These are phyloP conservation scores for Takifugu bimaculatus DNA, from an alignment of 2,113 vertebrate genomes.

Conservation along the genomic window DNA sequence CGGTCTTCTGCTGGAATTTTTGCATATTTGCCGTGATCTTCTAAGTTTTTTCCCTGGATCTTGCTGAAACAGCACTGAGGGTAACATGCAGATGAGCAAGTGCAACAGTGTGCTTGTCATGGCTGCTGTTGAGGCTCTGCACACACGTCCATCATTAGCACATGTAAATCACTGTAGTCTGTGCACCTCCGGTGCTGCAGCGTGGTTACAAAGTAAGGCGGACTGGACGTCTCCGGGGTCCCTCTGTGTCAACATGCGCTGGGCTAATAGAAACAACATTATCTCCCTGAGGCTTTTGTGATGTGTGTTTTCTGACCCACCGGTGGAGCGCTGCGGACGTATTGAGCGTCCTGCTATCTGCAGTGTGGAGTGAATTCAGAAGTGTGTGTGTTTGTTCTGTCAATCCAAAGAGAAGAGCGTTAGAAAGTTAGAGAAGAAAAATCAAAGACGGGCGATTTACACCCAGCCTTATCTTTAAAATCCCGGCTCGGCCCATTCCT, in stretches of 20 bases:
- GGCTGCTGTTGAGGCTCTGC: neutral
- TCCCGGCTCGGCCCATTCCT: too few species aligned
- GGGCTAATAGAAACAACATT: conserved; percentile 8
- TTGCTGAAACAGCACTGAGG: too few species aligned
- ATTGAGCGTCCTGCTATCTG: neutral
- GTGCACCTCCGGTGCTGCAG: neutral
- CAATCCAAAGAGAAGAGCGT: too few species aligned
- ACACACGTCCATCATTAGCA: neutral
- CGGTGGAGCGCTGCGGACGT: neutral
- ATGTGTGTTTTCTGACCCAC: conserved; percentile 14
- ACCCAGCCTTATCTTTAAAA: too few species aligned
- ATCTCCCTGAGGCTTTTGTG: conserved; percentile 19
- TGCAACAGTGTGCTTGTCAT: too few species aligned
- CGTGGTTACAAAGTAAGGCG: neutral
- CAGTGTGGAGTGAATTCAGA: neutral
- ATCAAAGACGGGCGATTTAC: too few species aligned
- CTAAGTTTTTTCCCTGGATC: neutral
- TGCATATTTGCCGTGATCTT: too few species aligned
- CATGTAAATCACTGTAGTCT: too few species aligned
- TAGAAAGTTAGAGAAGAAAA: too few species aligned
- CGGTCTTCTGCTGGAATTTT: too few species aligned
- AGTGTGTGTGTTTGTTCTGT: conserved; percentile 4
- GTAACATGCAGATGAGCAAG: too few species aligned
- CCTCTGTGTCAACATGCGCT: conserved; percentile 18
- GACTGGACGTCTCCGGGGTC: neutral